Evolutionary conservation across 2,797 vertebrate species (phyloP), one percentile per base, ranked within the genome.

Genomic region (Cetoscarus ocellatus): DNA sequence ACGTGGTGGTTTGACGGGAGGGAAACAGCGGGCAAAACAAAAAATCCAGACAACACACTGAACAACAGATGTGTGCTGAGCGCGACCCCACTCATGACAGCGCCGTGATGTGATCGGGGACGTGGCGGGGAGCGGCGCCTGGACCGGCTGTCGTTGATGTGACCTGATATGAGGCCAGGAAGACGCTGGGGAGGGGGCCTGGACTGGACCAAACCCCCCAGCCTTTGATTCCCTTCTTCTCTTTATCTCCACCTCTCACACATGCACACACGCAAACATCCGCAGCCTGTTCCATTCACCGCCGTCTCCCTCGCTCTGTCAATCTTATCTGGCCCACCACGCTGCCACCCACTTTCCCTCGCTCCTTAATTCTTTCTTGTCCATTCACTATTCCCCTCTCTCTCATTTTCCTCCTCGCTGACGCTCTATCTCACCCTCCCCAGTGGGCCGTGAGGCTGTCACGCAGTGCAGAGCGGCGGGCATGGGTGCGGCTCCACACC

Each of bases 301-400:
- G 35, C 74, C 45, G 17, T 65, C 73, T 63, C 79, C 70, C 73
- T 75, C 55, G 64, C 87, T 78, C 79, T 58, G 80, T 89, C 84
- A 82, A 79, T 87, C 85, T 84, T 89, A 90, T 91, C 88, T 86
- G 43, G 71, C 69, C 73, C 19, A 27, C 82, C 85, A 86, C 65
- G 84, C 83, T 75, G 80, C 84, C 86, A 70, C 83, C 86, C 86
- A 84, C 87, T 86, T 83, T 78, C 79, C 74, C 45, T 40, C 10
- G 18, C 74, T 86, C 72, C 63, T 75, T 83, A 84, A 86, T 88
- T 87, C 83, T 86, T 72, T 83, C 78, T 80, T 58, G 76, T 85
- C 77, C 64, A 45, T 79, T 82, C 78, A 70, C 38, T 85, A 78
- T 79, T 79, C 72, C 81, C 60, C 63, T 72, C 64, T 60, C 85